phyloP scores from a whole-genome alignment of 2,888 invertebrate genomes.

The Xylota segnis region DNA sequence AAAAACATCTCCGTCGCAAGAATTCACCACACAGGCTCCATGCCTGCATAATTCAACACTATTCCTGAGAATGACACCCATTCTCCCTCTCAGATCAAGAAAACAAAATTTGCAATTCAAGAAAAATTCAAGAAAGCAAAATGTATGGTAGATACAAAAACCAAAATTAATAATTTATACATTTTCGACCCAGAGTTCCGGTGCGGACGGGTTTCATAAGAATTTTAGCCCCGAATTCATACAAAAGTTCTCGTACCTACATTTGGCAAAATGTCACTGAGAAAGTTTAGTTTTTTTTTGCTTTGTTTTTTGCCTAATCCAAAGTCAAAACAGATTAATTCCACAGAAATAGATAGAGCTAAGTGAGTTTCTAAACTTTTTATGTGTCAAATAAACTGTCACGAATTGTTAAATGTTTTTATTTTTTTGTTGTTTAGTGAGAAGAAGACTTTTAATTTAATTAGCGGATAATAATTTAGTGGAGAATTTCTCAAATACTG shows the following conservation, averaged over 20 bases:
- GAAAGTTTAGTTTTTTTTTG: not conserved
- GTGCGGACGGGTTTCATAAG: constrained; percentile 3
- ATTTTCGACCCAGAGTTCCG: constrained; percentile 8
- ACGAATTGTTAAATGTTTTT: constrained; percentile 9
- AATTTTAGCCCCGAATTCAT: not conserved
- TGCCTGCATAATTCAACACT: constrained; percentile 13
- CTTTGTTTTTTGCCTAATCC: not conserved
- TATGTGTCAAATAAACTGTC: constrained; percentile 7
- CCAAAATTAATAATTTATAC: constrained; percentile 20
- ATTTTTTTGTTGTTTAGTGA: no score
- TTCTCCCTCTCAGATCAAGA: not conserved
- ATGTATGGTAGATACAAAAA: constrained; percentile 20
- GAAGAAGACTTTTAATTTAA: constrained; percentile 10
- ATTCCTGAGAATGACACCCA: not conserved
- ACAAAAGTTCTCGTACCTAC: not conserved
- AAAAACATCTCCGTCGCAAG: not conserved
- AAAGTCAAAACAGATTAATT: constrained; percentile 11
- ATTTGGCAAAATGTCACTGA: constrained; percentile 6
- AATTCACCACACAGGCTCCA: not conserved
- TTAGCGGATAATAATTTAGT: constrained; percentile 23
- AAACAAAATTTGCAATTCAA: constrained; percentile 33
- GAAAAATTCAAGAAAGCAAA: not conserved
- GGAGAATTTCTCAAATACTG: constrained; percentile 18
- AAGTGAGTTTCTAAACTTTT: not conserved
- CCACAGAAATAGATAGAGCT: not conserved